Evolutionary conservation across 2,888 invertebrate species (phyloP), one percentile per base, ranked within the genome.

Genomic region (Trisateles emortualis): DNA sequence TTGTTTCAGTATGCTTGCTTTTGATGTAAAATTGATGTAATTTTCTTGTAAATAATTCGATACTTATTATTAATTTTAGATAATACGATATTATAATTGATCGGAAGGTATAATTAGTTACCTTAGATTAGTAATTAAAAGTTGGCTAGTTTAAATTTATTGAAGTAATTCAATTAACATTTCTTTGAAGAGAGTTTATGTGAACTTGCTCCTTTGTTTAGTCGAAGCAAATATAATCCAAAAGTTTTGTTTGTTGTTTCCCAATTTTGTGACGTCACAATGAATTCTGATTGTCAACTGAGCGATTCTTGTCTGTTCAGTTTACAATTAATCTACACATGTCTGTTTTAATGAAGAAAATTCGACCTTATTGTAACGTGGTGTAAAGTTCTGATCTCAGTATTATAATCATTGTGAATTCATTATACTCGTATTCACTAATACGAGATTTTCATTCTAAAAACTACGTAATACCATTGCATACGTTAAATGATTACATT

Each of bases 311-410:
- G 11, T 39, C 9, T 19, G 17, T 29, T 9, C 3, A 32, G 32
- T 14, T 42, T 13, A 14, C 8, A 29, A 35, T 11, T 42, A n/a
- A 32, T 9, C 14, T 29, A 8, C 9, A 44, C 14, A 48, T 16
- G 5, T 30, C 39, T 45, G 52, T 71, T 64, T 38, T 55, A 54
- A 51, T 58, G 57, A 68, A 52, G 60, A 56, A 64, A 71, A 76
- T 72, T 66, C 68, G 62, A 78, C 77, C 72, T 67, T 63, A 61
- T 55, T 13, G 8, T 68, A 67, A 68, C 59, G 42, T 65, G 56
- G 32, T 56, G 29, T 24, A 57, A 59, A 43, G 10, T 8, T 59
- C 33, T 11, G 3, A 47, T 48, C 19, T 16, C 4, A 19, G 32
- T 10, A 19, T 19, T 19, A 5, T 19, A 3, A 5, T 19, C n/a